Evolutionary conservation across 2,113 vertebrate genomes (phyloP).

Genomic region (Leptobrachium leishanense): DNA sequence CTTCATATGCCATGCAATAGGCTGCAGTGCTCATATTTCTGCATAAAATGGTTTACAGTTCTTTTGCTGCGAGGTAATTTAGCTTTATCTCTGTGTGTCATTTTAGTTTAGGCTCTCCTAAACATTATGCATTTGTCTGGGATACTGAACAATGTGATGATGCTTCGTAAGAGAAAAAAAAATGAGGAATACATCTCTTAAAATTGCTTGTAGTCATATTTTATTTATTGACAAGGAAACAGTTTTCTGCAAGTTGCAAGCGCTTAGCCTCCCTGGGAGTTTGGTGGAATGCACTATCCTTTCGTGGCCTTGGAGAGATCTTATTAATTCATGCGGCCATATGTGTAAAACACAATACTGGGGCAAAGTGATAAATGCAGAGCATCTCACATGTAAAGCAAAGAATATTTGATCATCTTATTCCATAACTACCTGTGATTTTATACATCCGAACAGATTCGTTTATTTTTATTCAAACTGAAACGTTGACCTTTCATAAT

Average conservation of each 20-base stretch:
- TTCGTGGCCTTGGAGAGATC: too few relatives aligned
- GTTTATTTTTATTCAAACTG: too few relatives aligned
- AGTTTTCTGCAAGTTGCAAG: not conserved
- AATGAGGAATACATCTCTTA: conserved; percentile 10
- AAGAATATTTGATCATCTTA: too few relatives aligned
- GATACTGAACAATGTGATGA: conserved; percentile 23
- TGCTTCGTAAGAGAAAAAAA: conserved; percentile 15
- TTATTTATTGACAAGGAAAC: not conserved
- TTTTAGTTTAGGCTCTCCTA: conserved; percentile 15
- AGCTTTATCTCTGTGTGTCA: not conserved
- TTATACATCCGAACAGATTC: too few relatives aligned
- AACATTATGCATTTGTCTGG: conserved; percentile 15
- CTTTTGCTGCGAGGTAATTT: conserved; percentile 40
- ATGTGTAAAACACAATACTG: too few relatives aligned
- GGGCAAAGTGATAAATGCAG: too few relatives aligned
- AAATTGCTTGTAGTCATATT: not conserved
- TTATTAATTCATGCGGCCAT: too few relatives aligned
- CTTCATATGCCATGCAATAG: conserved; percentile 26
- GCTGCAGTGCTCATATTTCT: conserved; percentile 21
- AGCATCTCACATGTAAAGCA: too few relatives aligned
- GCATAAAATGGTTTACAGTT: conserved; percentile 35
- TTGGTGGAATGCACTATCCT: too few relatives aligned
- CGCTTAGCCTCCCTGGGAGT: too few relatives aligned
- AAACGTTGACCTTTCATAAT: too few relatives aligned
- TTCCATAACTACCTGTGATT: too few relatives aligned